Evolutionary conservation across 2,888 invertebrate species (phyloP).

Genomic region (Sesia apiformis): DNA sequence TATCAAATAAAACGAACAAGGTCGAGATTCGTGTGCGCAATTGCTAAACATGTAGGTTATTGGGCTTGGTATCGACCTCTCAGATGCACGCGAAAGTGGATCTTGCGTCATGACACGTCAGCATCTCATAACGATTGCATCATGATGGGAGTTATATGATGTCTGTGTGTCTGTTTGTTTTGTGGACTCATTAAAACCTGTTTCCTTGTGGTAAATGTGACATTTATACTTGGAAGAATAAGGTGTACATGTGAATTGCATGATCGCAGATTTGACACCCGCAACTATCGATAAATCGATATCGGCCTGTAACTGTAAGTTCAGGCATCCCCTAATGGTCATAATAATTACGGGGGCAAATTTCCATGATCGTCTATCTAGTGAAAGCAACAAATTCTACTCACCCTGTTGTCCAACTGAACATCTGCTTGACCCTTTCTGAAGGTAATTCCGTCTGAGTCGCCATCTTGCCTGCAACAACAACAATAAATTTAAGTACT

Average conservation of each 20-base stretch:
- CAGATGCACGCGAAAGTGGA: slow-evolving; percentile 53
- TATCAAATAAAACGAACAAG: slow-evolving; percentile 12
- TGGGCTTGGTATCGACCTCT: slow-evolving; percentile 46
- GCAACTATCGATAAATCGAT: too few species aligned
- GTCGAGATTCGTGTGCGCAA: slow-evolving; percentile 26
- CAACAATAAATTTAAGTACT: too few species aligned
- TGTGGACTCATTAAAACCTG: background rate
- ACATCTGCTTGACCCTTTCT: slow-evolving; percentile 75
- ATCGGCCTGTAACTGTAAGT: too few species aligned
- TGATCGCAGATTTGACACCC: too few species aligned
- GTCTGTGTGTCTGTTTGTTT: background rate
- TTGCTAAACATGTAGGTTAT: slow-evolving; percentile 49
- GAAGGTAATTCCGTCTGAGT: slow-evolving; percentile 43
- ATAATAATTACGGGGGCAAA: too few species aligned
- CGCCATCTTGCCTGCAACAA: slow-evolving; percentile 44
- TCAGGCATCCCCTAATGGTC: too few species aligned
- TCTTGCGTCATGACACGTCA: slow-evolving; percentile 61
- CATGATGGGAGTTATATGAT: slow-evolving; percentile 21
- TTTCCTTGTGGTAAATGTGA: background rate
- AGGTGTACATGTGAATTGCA: too few species aligned
- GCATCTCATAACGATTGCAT: slow-evolving; percentile 38
- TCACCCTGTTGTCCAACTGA: slow-evolving; percentile 76
- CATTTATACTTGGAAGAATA: too few species aligned
- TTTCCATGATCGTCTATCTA: too few species aligned
- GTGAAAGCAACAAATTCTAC: slow-evolving; percentile 11